These are phyloP conservation scores for Ennomos quercinarius DNA, from an alignment of 2,888 invertebrate species.

Conservation along the genomic window DNA sequence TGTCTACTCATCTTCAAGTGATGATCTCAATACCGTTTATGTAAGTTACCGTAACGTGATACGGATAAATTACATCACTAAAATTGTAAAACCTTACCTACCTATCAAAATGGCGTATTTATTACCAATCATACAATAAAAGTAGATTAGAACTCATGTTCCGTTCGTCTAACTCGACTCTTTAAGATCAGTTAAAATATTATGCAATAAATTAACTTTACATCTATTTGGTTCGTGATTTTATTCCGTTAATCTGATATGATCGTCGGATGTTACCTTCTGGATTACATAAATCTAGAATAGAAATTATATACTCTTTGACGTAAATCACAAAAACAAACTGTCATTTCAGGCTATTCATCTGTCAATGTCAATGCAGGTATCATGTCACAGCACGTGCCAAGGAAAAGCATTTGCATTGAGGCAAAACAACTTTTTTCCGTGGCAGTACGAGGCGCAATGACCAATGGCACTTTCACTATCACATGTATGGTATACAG, in stretches of 20 bases:
- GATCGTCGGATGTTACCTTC: no score
- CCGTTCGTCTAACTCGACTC: no score
- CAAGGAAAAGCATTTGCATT: conserved; percentile 6
- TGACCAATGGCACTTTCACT: conserved; percentile 45
- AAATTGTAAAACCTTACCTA: background rate
- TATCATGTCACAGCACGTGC: conserved; percentile 4
- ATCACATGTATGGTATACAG: conserved; percentile 3
- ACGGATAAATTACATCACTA: conserved; percentile 11
- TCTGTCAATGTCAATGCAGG: conserved; percentile 12
- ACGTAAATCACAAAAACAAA: background rate
- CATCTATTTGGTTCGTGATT: no score
- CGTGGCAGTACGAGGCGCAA: conserved; percentile 36
- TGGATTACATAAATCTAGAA: no score
- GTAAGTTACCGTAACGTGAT: background rate
- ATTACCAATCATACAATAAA: background rate
- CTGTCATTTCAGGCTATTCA: conserved; percentile 5
- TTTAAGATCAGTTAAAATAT: no score
- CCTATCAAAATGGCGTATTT: background rate
- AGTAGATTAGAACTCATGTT: no score
- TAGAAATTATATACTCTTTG: no score
- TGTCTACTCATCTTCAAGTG: background rate
- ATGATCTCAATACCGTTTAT: background rate
- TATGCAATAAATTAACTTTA: no score
- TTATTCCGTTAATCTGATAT: no score
- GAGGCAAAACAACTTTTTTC: conserved; percentile 26